Percentiles rank a stretch among this genome's conserved stretches.
Evolutionary conservation across 2,113 vertebrate genomes (phyloP).

Genomic region (Clupea harengus): DNA sequence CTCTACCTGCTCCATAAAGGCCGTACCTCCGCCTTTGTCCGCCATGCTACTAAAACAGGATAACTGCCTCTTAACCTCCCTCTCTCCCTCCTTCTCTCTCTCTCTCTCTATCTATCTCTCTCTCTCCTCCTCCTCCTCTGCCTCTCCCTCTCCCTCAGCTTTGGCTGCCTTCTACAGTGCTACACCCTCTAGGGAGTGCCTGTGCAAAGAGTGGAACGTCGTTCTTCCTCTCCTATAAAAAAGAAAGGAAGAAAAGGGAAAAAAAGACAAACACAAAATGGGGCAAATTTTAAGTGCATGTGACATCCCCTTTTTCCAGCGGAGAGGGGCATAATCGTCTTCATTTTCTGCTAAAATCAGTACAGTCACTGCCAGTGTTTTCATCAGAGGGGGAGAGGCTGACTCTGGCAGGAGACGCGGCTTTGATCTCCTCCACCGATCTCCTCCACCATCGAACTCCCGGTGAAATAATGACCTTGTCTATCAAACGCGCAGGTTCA

Average conservation of each 20-base stretch:
- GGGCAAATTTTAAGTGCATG: neutral
- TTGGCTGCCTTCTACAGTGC: neutral
- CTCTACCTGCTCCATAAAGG: slow-evolving; percentile 61
- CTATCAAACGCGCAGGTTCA: slow-evolving; percentile 12
- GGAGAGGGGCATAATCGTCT: neutral
- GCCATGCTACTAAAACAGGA: slow-evolving; percentile 31
- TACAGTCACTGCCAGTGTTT: slow-evolving; percentile 23
- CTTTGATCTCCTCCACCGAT: slow-evolving; percentile 31
- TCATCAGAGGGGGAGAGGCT: slow-evolving; percentile 38
- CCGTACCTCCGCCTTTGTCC: slow-evolving; percentile 47
- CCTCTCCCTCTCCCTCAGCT: neutral
- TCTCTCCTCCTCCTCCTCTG: neutral
- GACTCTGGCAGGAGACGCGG: slow-evolving; percentile 39
- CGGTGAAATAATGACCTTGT: slow-evolving; percentile 41
- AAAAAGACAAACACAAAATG: neutral
- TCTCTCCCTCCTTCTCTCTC: neutral
- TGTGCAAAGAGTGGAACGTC: slow-evolving; percentile 1
- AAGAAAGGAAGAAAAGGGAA: neutral
- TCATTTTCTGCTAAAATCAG: slow-evolving; percentile 25
- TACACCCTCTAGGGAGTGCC: slow-evolving; percentile 5
- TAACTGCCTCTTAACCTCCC: slow-evolving; percentile 12
- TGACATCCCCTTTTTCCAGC: neutral
- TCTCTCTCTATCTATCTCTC: neutral
- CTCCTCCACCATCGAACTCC: neutral
- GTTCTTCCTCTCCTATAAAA: neutral